Evolutionary conservation across 2,797 vertebrate genomes (phyloP).

Genomic region (Psittacula derbiana): DNA sequence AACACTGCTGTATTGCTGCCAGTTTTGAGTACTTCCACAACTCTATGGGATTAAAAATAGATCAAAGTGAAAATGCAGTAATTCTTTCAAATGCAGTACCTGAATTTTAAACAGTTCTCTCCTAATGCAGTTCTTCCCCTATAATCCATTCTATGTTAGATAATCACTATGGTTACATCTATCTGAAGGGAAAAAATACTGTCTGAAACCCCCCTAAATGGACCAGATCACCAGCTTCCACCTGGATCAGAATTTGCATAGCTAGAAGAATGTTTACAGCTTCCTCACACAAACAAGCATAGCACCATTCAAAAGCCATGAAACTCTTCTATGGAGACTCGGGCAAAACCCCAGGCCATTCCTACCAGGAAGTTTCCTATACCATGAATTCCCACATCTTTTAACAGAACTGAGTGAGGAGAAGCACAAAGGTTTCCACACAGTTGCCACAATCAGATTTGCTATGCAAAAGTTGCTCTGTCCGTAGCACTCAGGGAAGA

Average conservation of each 20-base stretch:
- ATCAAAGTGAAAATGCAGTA: not conserved
- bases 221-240: not conserved
- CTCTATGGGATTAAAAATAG: slow-evolving; percentile 34
- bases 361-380: not conserved
- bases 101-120: slow-evolving; percentile 41
- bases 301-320: not conserved
- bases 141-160: not conserved
- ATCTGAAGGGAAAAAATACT: not conserved
- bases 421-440: not conserved
- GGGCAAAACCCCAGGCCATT: not conserved
- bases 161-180: slow-evolving; percentile 25
- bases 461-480: not conserved
- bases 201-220: not conserved
- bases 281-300: not conserved
- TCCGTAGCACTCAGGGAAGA: not conserved
- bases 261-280: not conserved
- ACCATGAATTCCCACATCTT: not conserved
- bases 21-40: not conserved
- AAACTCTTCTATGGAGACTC: not conserved
- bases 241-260: slow-evolving; percentile 13
- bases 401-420: not conserved
- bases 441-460: not conserved
- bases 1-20: not conserved
- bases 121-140: slow-evolving; percentile 12
- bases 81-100: slow-evolving; percentile 7